Evolutionary conservation across 2,888 invertebrate genomes (phyloP), one percentile per base, ranked within the genome.

Genomic region (Buathra laborator): DNA sequence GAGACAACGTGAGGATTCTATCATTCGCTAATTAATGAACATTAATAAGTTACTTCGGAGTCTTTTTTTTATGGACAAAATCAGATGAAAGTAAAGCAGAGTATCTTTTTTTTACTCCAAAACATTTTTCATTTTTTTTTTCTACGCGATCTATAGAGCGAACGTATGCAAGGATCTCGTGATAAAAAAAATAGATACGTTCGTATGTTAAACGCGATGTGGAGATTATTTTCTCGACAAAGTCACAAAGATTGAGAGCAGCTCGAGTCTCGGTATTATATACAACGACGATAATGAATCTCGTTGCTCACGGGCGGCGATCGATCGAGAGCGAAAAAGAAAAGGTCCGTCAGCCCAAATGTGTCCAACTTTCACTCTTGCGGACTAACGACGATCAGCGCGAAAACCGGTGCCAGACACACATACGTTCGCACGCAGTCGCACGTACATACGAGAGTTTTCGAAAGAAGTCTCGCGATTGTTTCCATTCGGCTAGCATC

Each of bases 341-440:
- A 77, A 81, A 81, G 83, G 81, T 86, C 86, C 84, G 83, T 87
- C 84, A 86, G 86, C 86, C 86, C 79, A 81, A 84, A 86, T 86
- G 80, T 86, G 83, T 85, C 78, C 86, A 75, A 88, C 88, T 88
- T 88, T 88, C 88, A 88, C 88, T 88, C 76, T 85, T 77, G 67
- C 80, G 62, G 56, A 56, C 53, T 67, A 76, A 70, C 77, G 78
- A 80, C 81, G 81, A 82, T 79, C 70, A 51, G 79, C 75, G 79
- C 83, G 43, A 62, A 79, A 85, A 85, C 85, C 82, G 85, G 79
- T 85, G 85, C 53, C 43, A 75, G 16, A 43, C 19, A 10, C 10
- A 56, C 53, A 19, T 12, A 14, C 9, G 9, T 12, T 9, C 14
- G 24, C 56, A 5, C 48, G 48, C 48, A 2, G 3, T n/a, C 48